Evolutionary conservation across 2,888 invertebrate genomes (phyloP), one percentile per base, ranked within the genome.

Genomic region (Agrotis ipsilon): DNA sequence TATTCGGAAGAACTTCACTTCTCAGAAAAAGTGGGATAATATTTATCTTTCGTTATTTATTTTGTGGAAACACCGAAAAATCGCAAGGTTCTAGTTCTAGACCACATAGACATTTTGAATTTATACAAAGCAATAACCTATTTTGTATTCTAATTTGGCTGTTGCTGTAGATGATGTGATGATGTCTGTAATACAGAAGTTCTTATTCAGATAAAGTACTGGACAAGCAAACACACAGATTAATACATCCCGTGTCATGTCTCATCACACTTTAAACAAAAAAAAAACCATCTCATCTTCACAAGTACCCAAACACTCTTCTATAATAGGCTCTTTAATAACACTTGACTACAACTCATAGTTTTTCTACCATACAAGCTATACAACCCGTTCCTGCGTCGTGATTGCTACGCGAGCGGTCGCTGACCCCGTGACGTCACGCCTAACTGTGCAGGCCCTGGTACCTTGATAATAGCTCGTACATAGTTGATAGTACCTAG

Each of bases 391-490:
- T 84, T 85, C 75, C 76, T 82, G 72, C 75, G 70, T 75, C 76
- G 82, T 85, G 86, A 81, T 79, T 66, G 82, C 78, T 80, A 69
- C 64, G 80, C 75, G 77, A 72, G 70, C 74, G 88, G 88, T 85
- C 88, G 77, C 77, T 81, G 89, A 87, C 88, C 87, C 66, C 54
- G 63, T 89, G 90, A 90, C 88, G 88, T 90, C 90, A 89, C 78
- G 66, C 64, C 84, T 89, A 90, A 89, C 89, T 88, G 90, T 88
- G 87, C 83, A 71, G 61, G 84, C 85, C 79, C 84, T 81, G 71
- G 65, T 80, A 80, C 83, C 66, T 66, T 66, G 82, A 72, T 79
- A 81, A 81, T 63, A 61, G 78, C 59, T 75, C 48, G 51, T 75
- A 63, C 77, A 51, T 46, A 51, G n/a, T 68, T 45, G 51, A 45